Evolutionary conservation across 1,140 invertebrate genomes (phyloP).

Genomic region (Hestina assimilis): DNA sequence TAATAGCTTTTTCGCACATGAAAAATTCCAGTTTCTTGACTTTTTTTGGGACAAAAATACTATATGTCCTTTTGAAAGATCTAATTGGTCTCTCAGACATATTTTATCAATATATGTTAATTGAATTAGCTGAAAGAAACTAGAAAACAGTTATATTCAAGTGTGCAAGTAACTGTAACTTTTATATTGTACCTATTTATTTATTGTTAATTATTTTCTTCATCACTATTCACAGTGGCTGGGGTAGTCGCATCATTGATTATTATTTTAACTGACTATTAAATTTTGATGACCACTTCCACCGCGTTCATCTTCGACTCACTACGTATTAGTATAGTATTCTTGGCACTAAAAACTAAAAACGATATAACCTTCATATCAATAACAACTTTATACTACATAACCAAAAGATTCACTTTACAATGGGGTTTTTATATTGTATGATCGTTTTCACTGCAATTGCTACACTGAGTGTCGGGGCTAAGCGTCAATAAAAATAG

Average conservation of each 20-base stretch:
- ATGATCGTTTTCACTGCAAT: constrained; percentile 48
- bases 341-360: constrained; percentile 38
- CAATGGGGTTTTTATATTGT: constrained; percentile 23
- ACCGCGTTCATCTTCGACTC: constrained; percentile 69
- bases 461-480: constrained; percentile 61
- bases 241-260: constrained; percentile 71
- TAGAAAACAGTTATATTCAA: no score
- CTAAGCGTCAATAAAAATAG: constrained; percentile 76
- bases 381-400: constrained; percentile 31
- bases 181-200: not conserved
- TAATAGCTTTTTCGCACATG: no score
- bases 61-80: no score
- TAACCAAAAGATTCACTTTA: constrained; percentile 35
- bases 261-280: constrained; percentile 77
- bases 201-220: constrained; percentile 22
- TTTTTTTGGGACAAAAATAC: no score
- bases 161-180: not conserved
- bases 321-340: constrained; percentile 50
- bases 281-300: constrained; percentile 75
- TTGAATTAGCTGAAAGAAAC: no score
- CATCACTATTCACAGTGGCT: constrained; percentile 46
- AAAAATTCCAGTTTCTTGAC: no score
- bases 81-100: no score
- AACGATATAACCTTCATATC: constrained; percentile 7
- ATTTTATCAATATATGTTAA: no score